Percentiles rank a stretch among this genome's conserved stretches.
Evolutionary conservation across 2,113 vertebrate genomes (phyloP).

Genomic region (Thamnophis sirtalis): DNA sequence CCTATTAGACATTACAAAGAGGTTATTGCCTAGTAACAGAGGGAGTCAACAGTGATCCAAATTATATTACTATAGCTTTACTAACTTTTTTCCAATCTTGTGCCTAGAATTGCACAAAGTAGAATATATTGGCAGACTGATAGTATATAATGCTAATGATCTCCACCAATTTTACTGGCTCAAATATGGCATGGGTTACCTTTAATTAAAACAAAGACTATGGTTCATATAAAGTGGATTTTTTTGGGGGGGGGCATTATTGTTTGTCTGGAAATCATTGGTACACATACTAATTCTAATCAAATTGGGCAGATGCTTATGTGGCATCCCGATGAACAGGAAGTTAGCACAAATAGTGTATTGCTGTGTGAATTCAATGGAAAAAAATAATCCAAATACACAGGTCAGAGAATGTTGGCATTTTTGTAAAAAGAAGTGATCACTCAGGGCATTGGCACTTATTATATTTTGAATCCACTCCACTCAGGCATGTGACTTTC

Average conservation of each 20-base stretch:
- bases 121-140: neutral
- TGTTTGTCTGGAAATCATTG: conserved; percentile 38
- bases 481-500: neutral
- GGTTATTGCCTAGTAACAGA: neutral
- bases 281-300: conserved; percentile 54
- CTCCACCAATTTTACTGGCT: neutral
- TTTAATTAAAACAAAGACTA: neutral
- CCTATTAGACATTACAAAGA: neutral
- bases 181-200: too few species aligned
- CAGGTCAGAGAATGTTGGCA: neutral
- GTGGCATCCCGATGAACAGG: conserved; percentile 70
- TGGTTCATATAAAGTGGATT: neutral
- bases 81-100: neutral
- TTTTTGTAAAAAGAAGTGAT: neutral
- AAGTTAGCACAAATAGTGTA: conserved; percentile 66
- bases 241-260: conserved; percentile 19
- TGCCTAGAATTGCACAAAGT: neutral
- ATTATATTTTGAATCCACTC: neutral
- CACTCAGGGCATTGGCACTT: neutral
- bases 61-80: neutral
- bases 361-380: conserved; percentile 64
- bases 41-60: neutral
- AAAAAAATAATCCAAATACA: conserved; percentile 40
- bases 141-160: neutral
- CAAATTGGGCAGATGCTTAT: conserved; percentile 68